Base-by-base conservation (phyloP, 2,888 invertebrate genomes). In the Ethmia dodecea region DNA sequence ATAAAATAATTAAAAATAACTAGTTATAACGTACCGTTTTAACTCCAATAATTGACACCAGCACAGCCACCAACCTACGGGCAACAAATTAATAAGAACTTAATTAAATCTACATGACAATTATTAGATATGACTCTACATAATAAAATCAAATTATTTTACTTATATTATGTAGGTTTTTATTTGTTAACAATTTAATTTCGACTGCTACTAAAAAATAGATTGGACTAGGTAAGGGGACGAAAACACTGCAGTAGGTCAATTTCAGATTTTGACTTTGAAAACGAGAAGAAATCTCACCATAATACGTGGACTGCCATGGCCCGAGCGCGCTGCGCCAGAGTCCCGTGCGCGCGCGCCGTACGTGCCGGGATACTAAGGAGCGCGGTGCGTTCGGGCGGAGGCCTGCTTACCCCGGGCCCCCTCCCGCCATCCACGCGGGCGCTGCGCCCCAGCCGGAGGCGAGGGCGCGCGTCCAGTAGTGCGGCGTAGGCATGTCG, bases 341-440 rank as follows among this genome's bases (percentile, higher is more conserved):
- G 63, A 63, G 58, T 84, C 80, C 81, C 78, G 84, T 81, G 83
- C 84, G 84, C 84, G 83, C 84, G 80, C 81, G 81, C 80, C 64
- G 84, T 79, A 69, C 64, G 67, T 73, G 75, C 72, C 81, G 83
- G 84, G 86, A 84, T 75, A 84, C 83, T 83, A 80, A 75, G 68
- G 80, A 79, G 40, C 36, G 76, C 68, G 72, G 75, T 73, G 75
- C 52, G 70, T 52, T 68, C 71, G 70, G 72, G 66, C 70, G 62
- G 68, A 62, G 57, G 67, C 43, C 52, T 47, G 65, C 51, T 45
- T 64, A 60, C 78, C 72, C 77, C 76, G 73, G 66, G 24, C 3
- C 35, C 35, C 39, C 35, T 30, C 75, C 70, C 47, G 49, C 47
- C 57, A 52, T 52, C 56, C 53, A n/a, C 57, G 54, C 52, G 51